These are phyloP conservation scores for Rousettus madagascariensis DNA, from an alignment of 2,797 vertebrate genomes.

Conservation along the genomic window DNA sequence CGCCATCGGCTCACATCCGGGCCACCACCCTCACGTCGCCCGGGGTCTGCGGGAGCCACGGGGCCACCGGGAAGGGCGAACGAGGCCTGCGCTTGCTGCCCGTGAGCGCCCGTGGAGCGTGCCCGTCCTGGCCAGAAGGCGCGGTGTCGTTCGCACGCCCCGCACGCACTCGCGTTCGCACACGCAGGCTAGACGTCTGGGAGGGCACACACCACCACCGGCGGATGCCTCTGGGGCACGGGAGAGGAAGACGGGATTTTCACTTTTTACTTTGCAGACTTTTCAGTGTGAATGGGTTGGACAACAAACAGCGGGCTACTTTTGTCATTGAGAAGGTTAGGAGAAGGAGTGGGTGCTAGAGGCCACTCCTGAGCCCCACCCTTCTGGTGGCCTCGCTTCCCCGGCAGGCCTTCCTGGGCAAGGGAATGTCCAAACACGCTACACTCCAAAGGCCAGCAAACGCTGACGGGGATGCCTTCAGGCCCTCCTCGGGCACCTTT, in stretches of 20 bases:
- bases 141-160: rapidly evolving
- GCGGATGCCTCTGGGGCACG: neutral
- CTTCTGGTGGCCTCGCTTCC: neutral
- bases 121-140: neutral
- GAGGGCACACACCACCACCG: neutral
- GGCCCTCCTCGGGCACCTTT: neutral
- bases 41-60: rapidly evolving
- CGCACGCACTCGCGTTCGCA: rapidly evolving
- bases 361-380: neutral
- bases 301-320: neutral
- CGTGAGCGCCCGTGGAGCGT: neutral
- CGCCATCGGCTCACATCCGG: rapidly evolving
- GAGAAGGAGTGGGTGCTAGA: neutral
- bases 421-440: neutral
- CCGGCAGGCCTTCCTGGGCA: neutral
- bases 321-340: neutral
- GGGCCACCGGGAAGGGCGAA: neutral
- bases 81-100: neutral
- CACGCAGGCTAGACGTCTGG: neutral
- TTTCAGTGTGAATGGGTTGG: neutral
- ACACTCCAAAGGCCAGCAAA: neutral
- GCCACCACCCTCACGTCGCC: neutral
- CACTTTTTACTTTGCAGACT: neutral
- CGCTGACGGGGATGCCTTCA: neutral
- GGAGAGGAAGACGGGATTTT: neutral